These are phyloP conservation scores for Cacatua alba DNA, from an alignment of 2,113 vertebrate genomes.

Conservation along the genomic window DNA sequence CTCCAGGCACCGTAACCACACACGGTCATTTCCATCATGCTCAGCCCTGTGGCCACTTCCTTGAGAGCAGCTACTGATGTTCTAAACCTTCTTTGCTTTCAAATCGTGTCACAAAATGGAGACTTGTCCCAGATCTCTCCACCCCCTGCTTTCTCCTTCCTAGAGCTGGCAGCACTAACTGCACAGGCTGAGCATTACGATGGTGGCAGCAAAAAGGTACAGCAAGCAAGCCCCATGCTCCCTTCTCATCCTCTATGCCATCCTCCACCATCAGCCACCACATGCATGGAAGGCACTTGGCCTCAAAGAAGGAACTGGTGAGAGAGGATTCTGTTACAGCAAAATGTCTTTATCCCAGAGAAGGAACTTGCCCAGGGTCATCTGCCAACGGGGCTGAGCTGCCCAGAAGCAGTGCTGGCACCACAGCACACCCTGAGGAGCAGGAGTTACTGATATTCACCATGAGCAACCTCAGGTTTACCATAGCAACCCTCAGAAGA, in stretches of 20 bases:
- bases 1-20: background rate
- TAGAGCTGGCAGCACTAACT: background rate
- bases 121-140: background rate
- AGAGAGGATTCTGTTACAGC: background rate
- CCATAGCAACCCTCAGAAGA: background rate
- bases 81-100: background rate
- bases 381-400: background rate
- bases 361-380: background rate
- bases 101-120: background rate
- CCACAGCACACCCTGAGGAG: background rate
- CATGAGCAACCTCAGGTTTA: background rate
- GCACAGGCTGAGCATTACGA: fast-evolving
- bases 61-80: background rate
- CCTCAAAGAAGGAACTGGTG: background rate
- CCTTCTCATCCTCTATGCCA: background rate
- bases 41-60: background rate
- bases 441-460: background rate
- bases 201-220: background rate
- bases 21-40: background rate
- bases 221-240: background rate
- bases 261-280: background rate
- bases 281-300: fast-evolving
- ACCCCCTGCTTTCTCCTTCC: background rate
- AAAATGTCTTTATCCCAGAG: background rate
- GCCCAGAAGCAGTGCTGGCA: background rate